phyloP scores from a whole-genome alignment of 2,797 vertebrate species.

The Falco rusticolus region DNA sequence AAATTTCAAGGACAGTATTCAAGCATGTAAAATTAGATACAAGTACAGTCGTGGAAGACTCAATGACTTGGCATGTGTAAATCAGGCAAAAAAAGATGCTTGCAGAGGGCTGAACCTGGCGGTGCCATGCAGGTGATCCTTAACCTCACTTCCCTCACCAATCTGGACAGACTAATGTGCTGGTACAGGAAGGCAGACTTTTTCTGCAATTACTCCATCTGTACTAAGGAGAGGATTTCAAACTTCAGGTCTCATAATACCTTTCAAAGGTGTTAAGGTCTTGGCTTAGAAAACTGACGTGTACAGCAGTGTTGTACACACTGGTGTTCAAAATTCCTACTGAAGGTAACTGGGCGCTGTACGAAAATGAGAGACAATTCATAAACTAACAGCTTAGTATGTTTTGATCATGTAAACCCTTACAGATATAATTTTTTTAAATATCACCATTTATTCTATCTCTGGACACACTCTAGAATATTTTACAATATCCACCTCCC shows the following conservation, averaged over 20 bases:
- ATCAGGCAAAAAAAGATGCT: not conserved
- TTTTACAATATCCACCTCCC: not conserved
- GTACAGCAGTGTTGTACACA: not conserved
- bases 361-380: not conserved
- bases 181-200: not conserved
- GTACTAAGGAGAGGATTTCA: not conserved
- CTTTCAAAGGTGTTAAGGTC: not conserved
- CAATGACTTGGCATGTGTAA: not conserved
- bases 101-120: not conserved
- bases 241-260: not conserved
- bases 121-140: not conserved
- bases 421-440: not conserved
- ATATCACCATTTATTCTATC: not conserved
- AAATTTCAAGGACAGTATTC: not conserved
- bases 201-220: not conserved
- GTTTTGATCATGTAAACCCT: not conserved
- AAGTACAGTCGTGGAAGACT: not conserved
- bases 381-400: not conserved
- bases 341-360: not conserved
- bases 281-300: not conserved
- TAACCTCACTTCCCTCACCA: not conserved
- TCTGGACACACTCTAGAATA: not conserved
- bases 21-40: not conserved
- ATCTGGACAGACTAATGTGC: not conserved
- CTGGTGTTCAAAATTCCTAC: not conserved